Base-by-base conservation (phyloP, 1,140 invertebrate species). In the Drosophila micromelanica region DNA sequence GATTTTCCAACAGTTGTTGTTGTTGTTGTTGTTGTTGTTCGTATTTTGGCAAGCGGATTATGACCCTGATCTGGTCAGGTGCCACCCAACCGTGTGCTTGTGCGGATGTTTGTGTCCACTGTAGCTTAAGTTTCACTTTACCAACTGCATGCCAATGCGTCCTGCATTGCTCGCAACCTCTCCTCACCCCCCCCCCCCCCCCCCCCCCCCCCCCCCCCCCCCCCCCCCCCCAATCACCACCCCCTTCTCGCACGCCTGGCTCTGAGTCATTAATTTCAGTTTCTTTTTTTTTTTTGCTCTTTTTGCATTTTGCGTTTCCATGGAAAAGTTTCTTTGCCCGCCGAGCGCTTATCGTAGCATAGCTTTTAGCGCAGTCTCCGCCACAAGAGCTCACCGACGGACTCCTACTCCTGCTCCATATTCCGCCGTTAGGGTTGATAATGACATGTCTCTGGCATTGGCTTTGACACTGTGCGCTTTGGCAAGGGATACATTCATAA, bases 31-130 rank as follows among this genome's bases (percentile, higher is more conserved):
- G 56, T 52, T 59, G 55, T 45, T 57, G 43, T 45, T 68, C 45
- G 57, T 62, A 70, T 86, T 86, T 78, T 45, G 75, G 72, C 69
- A 73, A 82, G 37, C 60, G 84, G 84, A 87, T 86, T 86, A 86
- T 89, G 82, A 89, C 82, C 84, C 72, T 86, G 84, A 89, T 89
- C 82, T 86, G 82, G 78, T 68, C 84, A 89, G 79, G 71, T 78
- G 57, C 72, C 35, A 46, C 27, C 27, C 55, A 45, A n/a, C n/a
- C 51, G 15, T 57, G 62, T 74, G 67, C 52, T 20, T 51, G 20
- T 30, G 23, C 68, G 37, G 54, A 32, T 49, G 43, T 69, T 38
- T 45, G 27, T 73, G 60, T 77, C 73, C 55, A 55, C 51, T 54
- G 27, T 27, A 73, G 78, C 82, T 86, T 76, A 78, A 82, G 84